Evolutionary conservation across 2,888 invertebrate species (phyloP).

Genomic region (Microdon myrmicae): DNA sequence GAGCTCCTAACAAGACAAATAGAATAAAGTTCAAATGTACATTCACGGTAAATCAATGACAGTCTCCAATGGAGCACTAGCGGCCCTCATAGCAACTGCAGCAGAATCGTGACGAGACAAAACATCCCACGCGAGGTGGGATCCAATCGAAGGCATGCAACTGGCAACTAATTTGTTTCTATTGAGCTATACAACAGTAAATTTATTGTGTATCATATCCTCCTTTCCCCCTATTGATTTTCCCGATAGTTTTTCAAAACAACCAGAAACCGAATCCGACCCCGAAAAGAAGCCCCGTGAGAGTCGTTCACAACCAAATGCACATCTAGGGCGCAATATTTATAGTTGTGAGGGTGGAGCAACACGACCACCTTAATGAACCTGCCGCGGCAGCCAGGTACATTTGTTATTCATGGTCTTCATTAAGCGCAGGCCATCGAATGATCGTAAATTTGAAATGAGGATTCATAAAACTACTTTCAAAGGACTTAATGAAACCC

Average conservation of each 20-base stretch:
- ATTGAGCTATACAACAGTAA: slow-evolving; percentile 39
- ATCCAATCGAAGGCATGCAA: slow-evolving; percentile 44
- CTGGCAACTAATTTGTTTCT: slow-evolving; percentile 50
- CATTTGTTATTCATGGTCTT: slow-evolving; percentile 30
- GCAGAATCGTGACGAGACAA: slow-evolving; percentile 2
- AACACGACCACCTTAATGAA: slow-evolving; percentile 8
- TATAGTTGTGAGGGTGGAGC: background rate
- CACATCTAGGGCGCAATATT: slow-evolving; percentile 25
- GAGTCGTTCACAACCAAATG: slow-evolving; percentile 32
- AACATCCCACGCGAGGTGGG: slow-evolving; percentile 20
- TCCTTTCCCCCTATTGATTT: slow-evolving; percentile 2
- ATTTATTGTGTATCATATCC: slow-evolving; percentile 8
- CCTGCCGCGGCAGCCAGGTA: slow-evolving; percentile 24
- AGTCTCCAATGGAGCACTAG: slow-evolving; percentile 1
- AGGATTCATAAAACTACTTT: slow-evolving; percentile 20
- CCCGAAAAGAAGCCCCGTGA: slow-evolving; percentile 4
- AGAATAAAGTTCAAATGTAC: slow-evolving; percentile 46
- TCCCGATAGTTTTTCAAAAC: slow-evolving; percentile 14
- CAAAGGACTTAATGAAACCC: slow-evolving; percentile 16
- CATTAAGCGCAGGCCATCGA: slow-evolving; percentile 14
- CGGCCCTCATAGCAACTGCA: slow-evolving; percentile 5
- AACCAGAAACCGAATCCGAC: background rate
- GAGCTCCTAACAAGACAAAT: slow-evolving; percentile 37
- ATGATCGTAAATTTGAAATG: slow-evolving; percentile 28
- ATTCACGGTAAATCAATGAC: slow-evolving; percentile 41